Evolutionary conservation across 2,113 vertebrate species (phyloP).

Genomic region (Xenotilapia longispinis): DNA sequence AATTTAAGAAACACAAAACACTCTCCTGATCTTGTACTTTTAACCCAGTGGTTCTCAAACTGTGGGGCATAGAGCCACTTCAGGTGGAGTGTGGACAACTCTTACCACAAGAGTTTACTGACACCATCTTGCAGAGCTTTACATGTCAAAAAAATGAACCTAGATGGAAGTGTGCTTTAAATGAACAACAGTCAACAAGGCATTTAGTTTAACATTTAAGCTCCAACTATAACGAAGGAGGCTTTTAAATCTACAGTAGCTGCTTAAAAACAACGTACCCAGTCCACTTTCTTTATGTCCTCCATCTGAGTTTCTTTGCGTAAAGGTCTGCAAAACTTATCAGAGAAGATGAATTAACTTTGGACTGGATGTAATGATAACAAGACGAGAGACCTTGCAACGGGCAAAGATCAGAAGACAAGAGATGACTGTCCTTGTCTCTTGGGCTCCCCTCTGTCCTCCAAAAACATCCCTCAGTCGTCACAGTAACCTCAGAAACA

Average conservation of each 20-base stretch:
- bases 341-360: constrained; percentile 28
- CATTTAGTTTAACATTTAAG: neutral
- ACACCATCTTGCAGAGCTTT: neutral
- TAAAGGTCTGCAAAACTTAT: constrained; percentile 30
- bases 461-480: constrained; percentile 33
- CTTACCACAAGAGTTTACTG: neutral
- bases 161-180: neutral
- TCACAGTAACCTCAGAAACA: constrained; percentile 36
- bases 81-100: neutral
- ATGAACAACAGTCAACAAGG: neutral
- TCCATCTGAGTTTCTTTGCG: neutral
- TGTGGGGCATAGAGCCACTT: neutral
- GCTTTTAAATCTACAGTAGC: neutral
- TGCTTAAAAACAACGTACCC: neutral
- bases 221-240: neutral
- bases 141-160: neutral
- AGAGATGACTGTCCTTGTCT: constrained; percentile 56
- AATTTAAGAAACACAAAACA: neutral
- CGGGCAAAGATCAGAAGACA: constrained; percentile 22
- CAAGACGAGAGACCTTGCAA: constrained; percentile 25
- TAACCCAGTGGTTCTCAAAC: neutral
- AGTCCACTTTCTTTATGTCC: neutral
- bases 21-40: neutral
- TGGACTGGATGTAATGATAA: constrained; percentile 6
- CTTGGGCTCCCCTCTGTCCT: constrained; percentile 44